These are phyloP conservation scores for Micromussa lordhowensis DNA, from an alignment of 92 coral and sea anemone genomes.

Conservation along the genomic window DNA sequence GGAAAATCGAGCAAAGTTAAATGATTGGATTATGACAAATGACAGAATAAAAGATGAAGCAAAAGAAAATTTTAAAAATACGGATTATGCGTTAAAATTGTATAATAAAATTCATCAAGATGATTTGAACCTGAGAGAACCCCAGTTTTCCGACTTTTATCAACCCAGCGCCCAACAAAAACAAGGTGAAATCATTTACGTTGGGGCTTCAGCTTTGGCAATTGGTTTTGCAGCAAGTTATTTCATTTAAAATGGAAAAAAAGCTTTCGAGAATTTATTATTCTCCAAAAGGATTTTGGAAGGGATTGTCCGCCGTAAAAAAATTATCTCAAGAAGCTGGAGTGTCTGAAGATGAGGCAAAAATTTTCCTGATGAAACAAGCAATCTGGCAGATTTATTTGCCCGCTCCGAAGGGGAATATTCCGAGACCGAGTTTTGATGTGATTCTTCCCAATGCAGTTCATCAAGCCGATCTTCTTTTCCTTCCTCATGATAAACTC, in stretches of 20 bases:
- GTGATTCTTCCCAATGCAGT: no score
- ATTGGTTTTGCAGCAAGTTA: neutral
- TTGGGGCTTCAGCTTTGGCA: neutral
- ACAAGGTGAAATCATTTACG: neutral
- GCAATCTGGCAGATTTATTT: no score
- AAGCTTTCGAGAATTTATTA: neutral
- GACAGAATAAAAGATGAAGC: neutral
- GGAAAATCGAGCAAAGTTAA: neutral
- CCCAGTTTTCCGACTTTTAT: neutral
- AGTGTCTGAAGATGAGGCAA: no score
- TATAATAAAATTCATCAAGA: neutral
- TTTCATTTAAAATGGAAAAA: neutral
- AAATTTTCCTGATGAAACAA: no score
- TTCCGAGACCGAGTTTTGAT: no score
- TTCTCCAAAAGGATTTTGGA: neutral
- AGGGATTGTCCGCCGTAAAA: neutral
- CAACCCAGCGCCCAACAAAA: neutral
- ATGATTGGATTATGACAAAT: neutral
- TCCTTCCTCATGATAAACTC: no score
- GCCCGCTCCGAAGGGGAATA: no score
- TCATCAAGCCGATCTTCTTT: no score
- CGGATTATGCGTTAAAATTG: neutral
- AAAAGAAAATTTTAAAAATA: neutral
- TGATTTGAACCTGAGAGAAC: neutral
- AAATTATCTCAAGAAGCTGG: no score